Base-by-base conservation (phyloP, 2,797 vertebrate species). In the Gambusia yucatana region DNA sequence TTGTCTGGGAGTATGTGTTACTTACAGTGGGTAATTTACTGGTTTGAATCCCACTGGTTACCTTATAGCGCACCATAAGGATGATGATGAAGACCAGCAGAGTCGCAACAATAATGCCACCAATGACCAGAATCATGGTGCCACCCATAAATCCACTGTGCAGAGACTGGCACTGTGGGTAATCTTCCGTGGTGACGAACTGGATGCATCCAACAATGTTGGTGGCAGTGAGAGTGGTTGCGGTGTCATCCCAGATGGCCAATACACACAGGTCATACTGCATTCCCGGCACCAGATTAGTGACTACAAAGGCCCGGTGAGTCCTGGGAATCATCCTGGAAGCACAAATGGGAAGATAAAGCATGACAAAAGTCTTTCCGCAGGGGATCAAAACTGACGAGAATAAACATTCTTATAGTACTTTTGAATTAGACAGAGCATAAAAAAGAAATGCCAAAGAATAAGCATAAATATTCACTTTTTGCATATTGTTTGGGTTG, bases 261-360 rank as follows among this genome's bases (percentile, higher is more conserved):
- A 99, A 91, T 71, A 99, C 98, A 0, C 98, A 99, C 85, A 99
- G 92, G 89, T 99, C 98, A n/a, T 99, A 99, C 93, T 97, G 96
- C 33, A 97, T 96, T 81, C 97, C 98, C 0, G 98, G 96, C 83
- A 99, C 97, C 82, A 99, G 95, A 90, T 99, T 99, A 89, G 97
- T 98, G 91, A 99, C 96, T 52, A 98, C 93, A 76, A 99, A 99
- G 81, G 97, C 97, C 92, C 97, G 97, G 95, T 96, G 98, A 59
- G 96, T 96, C 87, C 97, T 96, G 28, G 98, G 97, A 91, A 99
- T 97, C 97, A 99, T 99, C 96, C 98, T 99, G 82, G 44, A 82
- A 78, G 87, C 6, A 86, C 46, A 88, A 50, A 85, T 13, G 84
- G 70, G 84, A 72, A 79, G 76, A 72, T 30, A 73, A 0, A 44